Base-by-base conservation (phyloP, 1,140 invertebrate species). In the Goniozus legneri region DNA sequence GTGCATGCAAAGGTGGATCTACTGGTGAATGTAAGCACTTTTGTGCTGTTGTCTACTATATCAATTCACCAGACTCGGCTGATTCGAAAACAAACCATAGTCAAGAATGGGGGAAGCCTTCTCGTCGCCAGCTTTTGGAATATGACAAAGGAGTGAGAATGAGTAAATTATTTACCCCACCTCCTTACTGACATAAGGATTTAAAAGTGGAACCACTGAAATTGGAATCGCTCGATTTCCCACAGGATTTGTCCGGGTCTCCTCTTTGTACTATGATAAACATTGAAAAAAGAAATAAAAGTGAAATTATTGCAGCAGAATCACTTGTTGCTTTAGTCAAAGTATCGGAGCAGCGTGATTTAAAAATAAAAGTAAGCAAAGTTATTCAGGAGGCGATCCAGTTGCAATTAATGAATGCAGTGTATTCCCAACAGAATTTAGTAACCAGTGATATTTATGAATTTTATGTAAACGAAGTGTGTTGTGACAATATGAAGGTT, bases 61-160 rank as follows among this genome's bases (percentile, higher is more conserved):
- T 45, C 3, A 52, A 52, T 36, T 52, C 50, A 12, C 20, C 38
- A 3, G 43, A 47, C 19, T 34, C 10, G 12, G 13, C 43, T 8
- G 12, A 18, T 33, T 46, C 43, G 6, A 52, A 52, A 46, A 52
- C 43, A 15, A 41, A 15, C 15, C 27, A 52, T 15, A 15, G 6
- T 31, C 43, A 47, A 40, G 24, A 41, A 52, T 52, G 44, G 50
- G 44, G 40, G 15, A 52, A 47, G 16, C 50, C 50, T n/a, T 34
- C 50, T 14, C 21, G 15, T 18, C 18, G 24, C 3, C 50, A 52
- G 33, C 33, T 47, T 8, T 24, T 47, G 20, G 39, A 19, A 3
- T 47, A 47, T 42, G 44, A 47, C 6, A 47, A 52, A 47, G 44
- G 44, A 21, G 21, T 14, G 36, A 47, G 18, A 14, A 45, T 46